Conservation (phyloP, 1,140 invertebrate species). For the Odontomachus brunneus region DNA sequence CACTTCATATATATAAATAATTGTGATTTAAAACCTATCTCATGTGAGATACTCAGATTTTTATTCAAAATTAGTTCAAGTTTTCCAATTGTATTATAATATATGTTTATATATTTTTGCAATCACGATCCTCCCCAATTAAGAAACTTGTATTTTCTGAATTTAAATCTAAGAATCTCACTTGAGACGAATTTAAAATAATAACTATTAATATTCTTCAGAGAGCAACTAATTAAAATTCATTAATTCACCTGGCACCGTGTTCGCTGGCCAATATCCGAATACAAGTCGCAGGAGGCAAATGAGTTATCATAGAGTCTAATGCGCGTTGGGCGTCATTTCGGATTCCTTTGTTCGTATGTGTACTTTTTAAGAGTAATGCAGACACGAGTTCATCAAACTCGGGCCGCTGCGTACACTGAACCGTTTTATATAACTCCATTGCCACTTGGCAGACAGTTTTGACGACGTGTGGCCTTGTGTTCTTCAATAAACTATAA, state of each 20-base stretch:
- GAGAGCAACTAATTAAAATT: constrained; percentile 18
- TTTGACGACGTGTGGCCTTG: constrained; percentile 61
- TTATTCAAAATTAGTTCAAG: too few species aligned
- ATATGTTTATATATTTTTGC: too few species aligned
- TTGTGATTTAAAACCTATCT: too few species aligned
- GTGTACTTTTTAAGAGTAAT: constrained; percentile 64
- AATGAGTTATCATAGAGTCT: constrained; percentile 61
- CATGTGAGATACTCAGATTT: too few species aligned
- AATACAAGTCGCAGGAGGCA: constrained; percentile 57
- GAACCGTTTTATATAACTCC: constrained; percentile 65
- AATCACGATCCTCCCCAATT: too few species aligned
- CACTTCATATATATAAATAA: too few species aligned
- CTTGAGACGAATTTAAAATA: too few species aligned
- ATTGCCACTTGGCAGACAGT: constrained; percentile 62
- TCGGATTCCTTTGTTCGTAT: constrained; percentile 62
- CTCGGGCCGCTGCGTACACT: constrained; percentile 66
- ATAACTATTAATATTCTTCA: too few species aligned
- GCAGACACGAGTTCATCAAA: constrained; percentile 62
- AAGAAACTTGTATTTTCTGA: too few species aligned
- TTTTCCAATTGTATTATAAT: too few species aligned
- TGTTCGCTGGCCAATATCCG: constrained; percentile 40
- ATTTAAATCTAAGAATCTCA: too few species aligned
- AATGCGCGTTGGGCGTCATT: constrained; percentile 63
- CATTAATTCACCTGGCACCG: constrained; percentile 40
- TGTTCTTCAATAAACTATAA: constrained; percentile 64